Conservation (phyloP, 2,797 vertebrate species). For the Buceros bicornis region DNA sequence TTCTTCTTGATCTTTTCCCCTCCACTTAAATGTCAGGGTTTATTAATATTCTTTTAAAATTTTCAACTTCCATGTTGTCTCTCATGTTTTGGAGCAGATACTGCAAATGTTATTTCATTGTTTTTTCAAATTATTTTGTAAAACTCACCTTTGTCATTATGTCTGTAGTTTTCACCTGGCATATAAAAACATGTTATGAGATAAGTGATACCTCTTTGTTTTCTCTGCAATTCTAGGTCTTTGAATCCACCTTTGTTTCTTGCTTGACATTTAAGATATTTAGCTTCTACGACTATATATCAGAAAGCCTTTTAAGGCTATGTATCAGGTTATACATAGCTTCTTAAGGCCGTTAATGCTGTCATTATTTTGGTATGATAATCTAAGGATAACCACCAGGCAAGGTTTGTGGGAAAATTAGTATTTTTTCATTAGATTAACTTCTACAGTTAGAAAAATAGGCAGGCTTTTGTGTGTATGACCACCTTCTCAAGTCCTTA, state of each 20-base stretch:
- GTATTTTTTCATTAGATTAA: slow-evolving; percentile 18
- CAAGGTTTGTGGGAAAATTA: slow-evolving; percentile 1
- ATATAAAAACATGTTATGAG: not conserved
- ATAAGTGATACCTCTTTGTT: not conserved
- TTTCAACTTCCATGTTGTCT: not conserved
- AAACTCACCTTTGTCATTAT: not conserved
- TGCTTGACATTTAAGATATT: not conserved
- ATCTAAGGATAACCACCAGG: not conserved
- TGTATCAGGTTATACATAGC: not conserved
- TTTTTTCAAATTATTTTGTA: not conserved
- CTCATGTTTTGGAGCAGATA: not conserved
- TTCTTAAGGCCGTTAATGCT: not conserved
- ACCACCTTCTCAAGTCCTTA: not conserved
- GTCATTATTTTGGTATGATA: not conserved
- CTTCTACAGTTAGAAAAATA: not conserved
- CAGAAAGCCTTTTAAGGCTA: not conserved
- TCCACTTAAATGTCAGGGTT: not conserved
- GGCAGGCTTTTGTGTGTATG: not conserved
- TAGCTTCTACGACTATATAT: not conserved
- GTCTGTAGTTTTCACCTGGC: not conserved
- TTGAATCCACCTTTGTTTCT: not conserved
- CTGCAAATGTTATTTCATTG: not conserved
- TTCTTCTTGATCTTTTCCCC: not conserved
- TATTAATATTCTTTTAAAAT: not conserved
- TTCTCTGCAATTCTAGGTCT: not conserved